phyloP scores from a whole-genome alignment of 2,113 vertebrate genomes.

The Sinocyclocheilus anshuiensis region DNA sequence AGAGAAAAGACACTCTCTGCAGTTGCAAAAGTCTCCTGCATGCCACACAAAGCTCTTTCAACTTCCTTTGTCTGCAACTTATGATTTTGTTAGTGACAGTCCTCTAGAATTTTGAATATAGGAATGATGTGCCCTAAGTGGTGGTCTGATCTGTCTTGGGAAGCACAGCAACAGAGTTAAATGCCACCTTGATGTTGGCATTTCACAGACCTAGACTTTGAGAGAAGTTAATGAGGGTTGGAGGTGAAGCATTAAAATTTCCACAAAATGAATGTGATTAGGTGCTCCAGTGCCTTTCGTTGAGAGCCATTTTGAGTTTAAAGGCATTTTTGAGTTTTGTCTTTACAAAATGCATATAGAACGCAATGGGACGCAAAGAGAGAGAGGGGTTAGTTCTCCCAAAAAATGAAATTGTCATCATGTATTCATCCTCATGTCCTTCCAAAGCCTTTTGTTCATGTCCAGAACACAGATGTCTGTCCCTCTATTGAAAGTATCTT shows the following conservation, averaged over 20 bases:
- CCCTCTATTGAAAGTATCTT: neutral
- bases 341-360: neutral
- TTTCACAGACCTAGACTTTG: neutral
- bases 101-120: neutral
- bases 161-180: neutral
- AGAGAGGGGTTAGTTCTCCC: neutral
- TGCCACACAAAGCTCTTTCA: neutral
- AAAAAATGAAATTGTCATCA: neutral
- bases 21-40: neutral
- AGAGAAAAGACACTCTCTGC: conserved; percentile 8
- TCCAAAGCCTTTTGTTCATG: no score
- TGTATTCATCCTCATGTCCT: neutral
- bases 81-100: neutral
- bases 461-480: neutral
- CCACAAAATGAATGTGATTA: neutral
- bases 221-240: conserved; percentile 9
- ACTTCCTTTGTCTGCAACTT: neutral
- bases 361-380: neutral
- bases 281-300: neutral
- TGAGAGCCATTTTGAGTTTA: neutral
- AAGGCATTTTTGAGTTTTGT: neutral
- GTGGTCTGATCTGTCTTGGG: conserved; percentile 4
- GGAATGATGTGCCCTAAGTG: neutral
- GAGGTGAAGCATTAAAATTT: neutral
- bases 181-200: conserved; percentile 3